Evolutionary conservation across 2,797 vertebrate genomes (phyloP), one percentile per base, ranked within the genome.

Genomic region (Cynodonichthys magdalenae): DNA sequence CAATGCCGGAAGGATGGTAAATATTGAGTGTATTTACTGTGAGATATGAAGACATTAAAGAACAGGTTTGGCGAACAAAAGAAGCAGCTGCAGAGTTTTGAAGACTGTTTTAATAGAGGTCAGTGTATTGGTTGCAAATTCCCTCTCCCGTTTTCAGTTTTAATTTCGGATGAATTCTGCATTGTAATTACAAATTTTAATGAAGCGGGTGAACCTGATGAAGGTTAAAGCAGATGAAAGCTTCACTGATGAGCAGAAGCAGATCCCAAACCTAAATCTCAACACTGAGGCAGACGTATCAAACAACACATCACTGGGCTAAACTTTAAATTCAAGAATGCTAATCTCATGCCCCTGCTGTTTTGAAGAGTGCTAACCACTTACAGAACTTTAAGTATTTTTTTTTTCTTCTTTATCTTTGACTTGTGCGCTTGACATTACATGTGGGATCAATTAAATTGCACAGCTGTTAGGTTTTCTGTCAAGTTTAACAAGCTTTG

Each of bases 361-460:
- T 75, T 53, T 49, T 49, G 3, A 17, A 60, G 51, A 70, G 47
- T 20, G 27, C 39, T 19, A 67, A 73, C 52, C 31, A 64, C 52
- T 51, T 34, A 36, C 39, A 53, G 51, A 65, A 51, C 12, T n/a
- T 45, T 53, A 62, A 56, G 6, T 61, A 49, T 53, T 59, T 44
- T 47, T 18, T 15, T 19, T 53, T 47, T 68, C 53, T 45, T 73
- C 56, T 68, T 54, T 41, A 20, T 63, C 48, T 54, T 48, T 42
- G 34, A 66, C 41, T 50, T 73, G 17, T 53, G 19, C 63, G 45
- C 65, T 67, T 63, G 53, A 72, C 60, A 53, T 64, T 41, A 62
- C 82, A 80, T 75, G 41, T 77, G 73, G 75, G 69, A 80, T 79
- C 78, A 81, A 66, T 87, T 82, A 79, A 61, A 47, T 15, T 29